Percentiles rank a stretch among this genome's conserved stretches.
Evolutionary conservation across 2,113 vertebrate species (phyloP).

Genomic region (Tenrec ecaudatus): DNA sequence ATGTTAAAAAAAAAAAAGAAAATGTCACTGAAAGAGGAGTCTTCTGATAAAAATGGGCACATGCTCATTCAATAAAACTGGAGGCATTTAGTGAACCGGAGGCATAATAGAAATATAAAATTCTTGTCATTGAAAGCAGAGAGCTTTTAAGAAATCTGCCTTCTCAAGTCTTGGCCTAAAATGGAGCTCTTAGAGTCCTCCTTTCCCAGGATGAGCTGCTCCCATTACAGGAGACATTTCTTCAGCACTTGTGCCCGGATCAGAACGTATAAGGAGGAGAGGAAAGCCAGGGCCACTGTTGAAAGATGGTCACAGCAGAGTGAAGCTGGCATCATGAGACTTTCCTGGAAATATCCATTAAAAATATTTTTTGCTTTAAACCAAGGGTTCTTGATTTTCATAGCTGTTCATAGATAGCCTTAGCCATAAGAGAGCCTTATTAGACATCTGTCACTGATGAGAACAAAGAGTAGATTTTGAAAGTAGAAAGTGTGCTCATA

Average conservation of each 20-base stretch:
- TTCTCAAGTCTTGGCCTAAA: background rate
- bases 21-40: background rate
- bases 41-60: constrained; percentile 31
- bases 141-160: background rate
- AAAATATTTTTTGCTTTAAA: background rate
- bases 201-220: constrained; percentile 1
- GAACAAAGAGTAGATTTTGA: constrained; percentile 13
- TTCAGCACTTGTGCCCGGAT: background rate
- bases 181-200: background rate
- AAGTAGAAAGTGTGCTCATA: constrained; percentile 43
- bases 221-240: background rate
- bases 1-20: no score
- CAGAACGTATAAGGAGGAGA: background rate
- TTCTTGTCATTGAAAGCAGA: background rate
- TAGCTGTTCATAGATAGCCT: background rate
- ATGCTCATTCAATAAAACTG: constrained; percentile 21
- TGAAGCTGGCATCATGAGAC: background rate
- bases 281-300: constrained; percentile 8
- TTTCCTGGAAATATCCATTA: background rate
- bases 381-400: constrained; percentile 11
- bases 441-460: background rate
- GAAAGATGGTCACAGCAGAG: background rate
- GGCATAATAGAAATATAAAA: constrained; percentile 9
- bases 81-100: background rate
- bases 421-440: background rate